phyloP scores from a whole-genome alignment of 2,113 vertebrate species.

The Microcebus griseorufus region DNA sequence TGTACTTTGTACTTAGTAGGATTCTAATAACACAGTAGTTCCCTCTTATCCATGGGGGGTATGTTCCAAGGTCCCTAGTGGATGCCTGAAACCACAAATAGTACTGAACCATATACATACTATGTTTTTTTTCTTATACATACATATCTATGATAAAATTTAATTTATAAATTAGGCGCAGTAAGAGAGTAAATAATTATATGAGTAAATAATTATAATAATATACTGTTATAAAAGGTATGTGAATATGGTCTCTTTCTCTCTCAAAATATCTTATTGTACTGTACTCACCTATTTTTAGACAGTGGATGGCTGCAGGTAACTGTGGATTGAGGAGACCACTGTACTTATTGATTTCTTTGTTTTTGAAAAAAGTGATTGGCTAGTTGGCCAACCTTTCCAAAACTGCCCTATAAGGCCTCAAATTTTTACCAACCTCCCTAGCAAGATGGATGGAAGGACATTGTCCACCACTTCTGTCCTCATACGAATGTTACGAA shows the following conservation, averaged over 20 bases:
- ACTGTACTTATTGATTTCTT: not conserved
- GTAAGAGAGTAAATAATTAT: not conserved
- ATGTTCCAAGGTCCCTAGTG: not conserved
- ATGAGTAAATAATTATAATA: not conserved
- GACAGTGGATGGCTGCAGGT: not conserved
- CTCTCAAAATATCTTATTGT: not conserved
- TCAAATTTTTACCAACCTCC: not conserved
- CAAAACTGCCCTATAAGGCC: not conserved
- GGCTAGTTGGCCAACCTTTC: not conserved
- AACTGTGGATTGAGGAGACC: not conserved
- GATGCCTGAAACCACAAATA: not conserved
- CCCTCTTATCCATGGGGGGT: not conserved
- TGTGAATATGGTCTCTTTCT: not conserved
- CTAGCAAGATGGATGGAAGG: not conserved
- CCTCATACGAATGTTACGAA: not conserved
- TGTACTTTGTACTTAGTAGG: not conserved
- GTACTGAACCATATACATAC: not conserved
- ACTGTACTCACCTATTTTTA: not conserved
- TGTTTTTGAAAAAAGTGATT: not conserved
- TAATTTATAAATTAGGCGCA: not conserved
- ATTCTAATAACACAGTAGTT: not conserved
- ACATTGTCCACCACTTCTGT: not conserved
- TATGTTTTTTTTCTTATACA: not conserved
- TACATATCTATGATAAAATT: not conserved
- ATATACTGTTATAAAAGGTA: not conserved